These are phyloP conservation scores for Loxodonta africana DNA, from an alignment of 2,113 vertebrate species.

Conservation along the genomic window DNA sequence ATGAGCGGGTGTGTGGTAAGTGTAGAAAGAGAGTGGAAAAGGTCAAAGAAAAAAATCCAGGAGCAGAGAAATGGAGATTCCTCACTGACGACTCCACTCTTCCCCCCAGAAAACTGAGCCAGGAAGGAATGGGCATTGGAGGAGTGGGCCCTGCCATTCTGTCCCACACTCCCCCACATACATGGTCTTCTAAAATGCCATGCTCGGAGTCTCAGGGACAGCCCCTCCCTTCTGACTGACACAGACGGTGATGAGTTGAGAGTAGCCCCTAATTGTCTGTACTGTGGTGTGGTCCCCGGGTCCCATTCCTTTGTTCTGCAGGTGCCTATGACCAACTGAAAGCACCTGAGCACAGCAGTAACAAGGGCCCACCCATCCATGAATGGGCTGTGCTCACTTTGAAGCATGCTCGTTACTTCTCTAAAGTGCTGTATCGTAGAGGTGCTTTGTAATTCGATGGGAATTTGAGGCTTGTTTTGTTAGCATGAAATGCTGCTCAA, in stretches of 20 bases:
- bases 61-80: neutral
- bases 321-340: neutral
- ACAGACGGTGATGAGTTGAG: neutral
- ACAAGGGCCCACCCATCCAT: neutral
- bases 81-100: accelerated
- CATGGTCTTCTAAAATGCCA: neutral
- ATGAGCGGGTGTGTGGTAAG: neutral
- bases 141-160: too few species aligned
- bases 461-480: neutral
- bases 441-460: neutral
- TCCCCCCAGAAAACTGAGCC: neutral
- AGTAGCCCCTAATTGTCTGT: neutral
- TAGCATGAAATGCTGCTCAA: neutral
- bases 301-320: neutral
- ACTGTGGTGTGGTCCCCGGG: neutral
- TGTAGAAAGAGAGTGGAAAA: neutral
- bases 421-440: neutral
- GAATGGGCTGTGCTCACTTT: neutral
- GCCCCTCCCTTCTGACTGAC: neutral
- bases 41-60: neutral
- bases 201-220: neutral
- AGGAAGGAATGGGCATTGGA: neutral
- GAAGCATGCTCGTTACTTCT: neutral
- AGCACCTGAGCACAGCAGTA: neutral
- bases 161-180: neutral